Percentiles rank a stretch among this genome's conserved stretches.
Evolutionary conservation across 1,140 invertebrate genomes (phyloP).

Genomic region (Teleopsis dalmanni): DNA sequence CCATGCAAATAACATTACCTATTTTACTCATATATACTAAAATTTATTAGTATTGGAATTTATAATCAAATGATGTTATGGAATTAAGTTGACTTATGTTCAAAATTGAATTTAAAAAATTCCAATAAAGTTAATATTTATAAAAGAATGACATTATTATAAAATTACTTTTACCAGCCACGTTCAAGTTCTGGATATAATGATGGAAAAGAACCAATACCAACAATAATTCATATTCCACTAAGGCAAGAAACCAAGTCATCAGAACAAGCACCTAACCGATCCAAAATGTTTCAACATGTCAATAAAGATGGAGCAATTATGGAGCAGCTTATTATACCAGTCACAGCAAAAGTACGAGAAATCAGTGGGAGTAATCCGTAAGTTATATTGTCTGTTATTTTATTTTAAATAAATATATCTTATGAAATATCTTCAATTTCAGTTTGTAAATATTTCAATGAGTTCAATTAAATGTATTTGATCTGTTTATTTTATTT

Average conservation of each 20-base stretch:
- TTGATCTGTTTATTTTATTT: neutral
- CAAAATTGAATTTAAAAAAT: too few relatives aligned
- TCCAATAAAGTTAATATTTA: too few relatives aligned
- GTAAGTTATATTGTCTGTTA: constrained; percentile 37
- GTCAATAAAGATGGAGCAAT: constrained; percentile 52
- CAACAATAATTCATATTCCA: neutral
- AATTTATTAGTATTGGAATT: too few relatives aligned
- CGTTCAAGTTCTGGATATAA: too few relatives aligned
- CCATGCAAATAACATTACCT: too few relatives aligned
- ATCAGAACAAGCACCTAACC: too few relatives aligned
- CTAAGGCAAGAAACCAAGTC: neutral
- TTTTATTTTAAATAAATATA: neutral
- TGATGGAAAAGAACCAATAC: too few relatives aligned
- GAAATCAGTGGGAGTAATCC: constrained; percentile 38
- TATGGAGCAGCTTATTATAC: constrained; percentile 13
- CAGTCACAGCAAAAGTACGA: constrained; percentile 26
- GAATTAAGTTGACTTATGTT: too few relatives aligned
- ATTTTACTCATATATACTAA: too few relatives aligned
- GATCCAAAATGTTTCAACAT: constrained; percentile 89
- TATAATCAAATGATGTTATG: too few relatives aligned
- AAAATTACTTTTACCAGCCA: too few relatives aligned
- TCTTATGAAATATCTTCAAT: neutral
- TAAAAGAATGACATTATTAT: too few relatives aligned
- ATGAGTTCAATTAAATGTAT: neutral
- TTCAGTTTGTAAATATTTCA: neutral